Conservation (phyloP, 2,113 vertebrate species). For the Corythaixoides concolor region DNA sequence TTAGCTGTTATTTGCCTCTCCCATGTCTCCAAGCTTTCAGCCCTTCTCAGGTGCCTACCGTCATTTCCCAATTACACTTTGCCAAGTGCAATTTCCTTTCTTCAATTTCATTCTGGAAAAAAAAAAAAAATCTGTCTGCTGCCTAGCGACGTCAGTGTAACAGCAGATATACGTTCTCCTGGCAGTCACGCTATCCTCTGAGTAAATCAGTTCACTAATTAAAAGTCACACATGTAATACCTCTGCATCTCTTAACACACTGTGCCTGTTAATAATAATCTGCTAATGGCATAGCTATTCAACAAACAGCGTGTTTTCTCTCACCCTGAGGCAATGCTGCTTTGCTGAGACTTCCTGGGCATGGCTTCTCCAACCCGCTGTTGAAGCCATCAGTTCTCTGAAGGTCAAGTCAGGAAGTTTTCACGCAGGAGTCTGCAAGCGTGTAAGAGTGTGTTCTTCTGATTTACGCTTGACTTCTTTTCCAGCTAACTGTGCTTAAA, state of each 20-base stretch:
- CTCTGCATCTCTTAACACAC: neutral
- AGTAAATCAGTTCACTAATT: neutral
- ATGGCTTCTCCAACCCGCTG: rapidly evolving
- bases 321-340: neutral
- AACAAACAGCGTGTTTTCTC: rapidly evolving
- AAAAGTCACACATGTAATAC: neutral
- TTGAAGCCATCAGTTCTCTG: neutral
- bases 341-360: neutral
- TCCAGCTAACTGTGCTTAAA: neutral
- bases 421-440: neutral
- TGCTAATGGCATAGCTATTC: neutral
- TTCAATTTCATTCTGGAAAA: neutral
- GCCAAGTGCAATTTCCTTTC: conserved; percentile 32
- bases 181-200: neutral
- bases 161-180: neutral
- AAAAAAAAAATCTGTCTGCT: neutral
- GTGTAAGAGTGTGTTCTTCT: neutral
- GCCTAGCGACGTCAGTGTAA: neutral
- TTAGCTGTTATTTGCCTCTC: neutral
- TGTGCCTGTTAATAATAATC: neutral
- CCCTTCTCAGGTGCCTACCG: neutral
- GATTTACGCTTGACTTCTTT: neutral
- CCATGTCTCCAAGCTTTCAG: neutral
- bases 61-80: neutral
- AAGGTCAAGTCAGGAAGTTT: neutral